Conservation (phyloP, 2,113 vertebrate genomes). For the Heptranchias perlo region DNA sequence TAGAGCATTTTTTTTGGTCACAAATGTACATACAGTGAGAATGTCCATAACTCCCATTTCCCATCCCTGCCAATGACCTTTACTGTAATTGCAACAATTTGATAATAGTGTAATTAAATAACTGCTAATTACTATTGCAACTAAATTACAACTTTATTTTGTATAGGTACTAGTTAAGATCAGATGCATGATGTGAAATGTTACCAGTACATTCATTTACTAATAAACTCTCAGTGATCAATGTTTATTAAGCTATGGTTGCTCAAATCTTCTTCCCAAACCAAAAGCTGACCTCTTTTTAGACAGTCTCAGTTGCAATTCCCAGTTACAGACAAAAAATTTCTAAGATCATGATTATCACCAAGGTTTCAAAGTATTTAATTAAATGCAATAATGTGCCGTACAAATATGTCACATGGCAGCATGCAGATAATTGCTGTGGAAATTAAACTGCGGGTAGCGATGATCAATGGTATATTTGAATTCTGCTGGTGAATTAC, state of each 20-base stretch:
- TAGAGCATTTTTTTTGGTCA: background rate
- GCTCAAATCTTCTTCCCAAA: background rate
- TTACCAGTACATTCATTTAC: background rate
- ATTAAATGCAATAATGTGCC: too few relatives aligned
- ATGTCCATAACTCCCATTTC: background rate
- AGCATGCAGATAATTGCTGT: too few relatives aligned
- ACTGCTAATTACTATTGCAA: background rate
- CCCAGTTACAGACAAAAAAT: background rate
- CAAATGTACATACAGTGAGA: background rate
- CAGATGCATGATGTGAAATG: background rate
- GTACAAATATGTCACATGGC: too few relatives aligned
- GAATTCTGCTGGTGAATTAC: too few relatives aligned
- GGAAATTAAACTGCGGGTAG: too few relatives aligned
- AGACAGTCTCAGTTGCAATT: background rate
- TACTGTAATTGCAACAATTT: background rate
- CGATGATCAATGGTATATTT: too few relatives aligned
- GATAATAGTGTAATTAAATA: background rate
- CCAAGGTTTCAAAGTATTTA: too few relatives aligned
- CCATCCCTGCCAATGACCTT: background rate
- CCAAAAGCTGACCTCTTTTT: background rate
- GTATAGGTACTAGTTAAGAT: background rate
- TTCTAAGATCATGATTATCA: too few relatives aligned
- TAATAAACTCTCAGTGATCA: background rate
- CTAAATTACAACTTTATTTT: background rate
- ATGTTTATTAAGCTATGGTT: background rate